phyloP scores from a whole-genome alignment of 2,797 vertebrate species.

The Rhabdophis nuchalis region DNA sequence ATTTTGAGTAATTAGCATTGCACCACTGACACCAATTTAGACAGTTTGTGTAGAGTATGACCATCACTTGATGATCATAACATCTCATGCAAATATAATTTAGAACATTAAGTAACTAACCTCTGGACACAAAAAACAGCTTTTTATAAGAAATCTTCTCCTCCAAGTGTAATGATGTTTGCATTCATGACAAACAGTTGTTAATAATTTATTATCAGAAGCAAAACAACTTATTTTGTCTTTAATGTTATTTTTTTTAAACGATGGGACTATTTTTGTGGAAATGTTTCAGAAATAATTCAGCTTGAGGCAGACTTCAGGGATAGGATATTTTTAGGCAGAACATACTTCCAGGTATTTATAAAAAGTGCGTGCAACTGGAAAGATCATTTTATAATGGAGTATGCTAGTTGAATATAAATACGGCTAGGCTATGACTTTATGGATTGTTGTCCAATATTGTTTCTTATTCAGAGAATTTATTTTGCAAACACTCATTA shows the following conservation, averaged over 20 bases:
- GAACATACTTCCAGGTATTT: conserved; percentile 15
- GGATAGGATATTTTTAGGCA: conserved; percentile 6
- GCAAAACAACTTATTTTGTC: conserved; percentile 5
- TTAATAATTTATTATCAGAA: conserved; percentile 15
- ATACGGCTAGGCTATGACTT: neutral
- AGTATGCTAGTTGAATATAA: neutral
- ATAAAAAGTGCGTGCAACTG: neutral
- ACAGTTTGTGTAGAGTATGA: neutral
- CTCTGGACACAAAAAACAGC: neutral
- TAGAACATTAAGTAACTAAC: neutral
- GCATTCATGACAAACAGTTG: neutral
- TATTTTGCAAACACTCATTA: conserved; percentile 1
- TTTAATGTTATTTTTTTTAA: neutral
- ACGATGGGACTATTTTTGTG: neutral
- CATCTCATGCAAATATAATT: neutral
- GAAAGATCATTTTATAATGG: conserved; percentile 14
- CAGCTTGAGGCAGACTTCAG: conserved; percentile 20
- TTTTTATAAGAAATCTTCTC: neutral
- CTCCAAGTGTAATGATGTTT: neutral
- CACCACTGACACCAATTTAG: neutral
- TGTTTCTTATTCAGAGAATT: neutral
- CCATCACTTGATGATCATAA: neutral
- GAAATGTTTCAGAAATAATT: conserved; percentile 16
- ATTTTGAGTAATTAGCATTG: neutral
- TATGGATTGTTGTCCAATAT: neutral